Evolutionary conservation across 2,797 vertebrate genomes (phyloP).

Genomic region (Forpus xanthops): DNA sequence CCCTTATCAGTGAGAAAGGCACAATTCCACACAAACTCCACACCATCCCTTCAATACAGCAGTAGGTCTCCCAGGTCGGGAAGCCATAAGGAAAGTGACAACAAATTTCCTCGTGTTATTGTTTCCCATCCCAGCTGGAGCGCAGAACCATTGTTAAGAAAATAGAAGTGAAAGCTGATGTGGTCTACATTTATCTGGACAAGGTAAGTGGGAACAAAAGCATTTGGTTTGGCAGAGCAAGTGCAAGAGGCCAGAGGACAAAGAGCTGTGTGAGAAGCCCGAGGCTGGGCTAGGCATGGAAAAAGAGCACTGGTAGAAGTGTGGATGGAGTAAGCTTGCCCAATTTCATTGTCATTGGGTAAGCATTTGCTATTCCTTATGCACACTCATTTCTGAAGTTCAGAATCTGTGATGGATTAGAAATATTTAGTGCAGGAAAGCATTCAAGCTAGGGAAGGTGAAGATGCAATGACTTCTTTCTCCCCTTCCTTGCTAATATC

Average conservation of each 20-base stretch:
- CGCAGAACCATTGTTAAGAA: slow-evolving; percentile 34
- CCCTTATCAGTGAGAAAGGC: background rate
- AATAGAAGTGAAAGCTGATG: slow-evolving; percentile 38
- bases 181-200: slow-evolving; percentile 58
- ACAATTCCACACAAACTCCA: background rate
- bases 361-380: background rate
- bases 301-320: background rate
- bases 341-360: background rate
- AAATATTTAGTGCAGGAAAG: background rate
- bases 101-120: background rate
- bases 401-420: background rate
- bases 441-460: background rate
- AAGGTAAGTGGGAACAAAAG: slow-evolving; percentile 23
- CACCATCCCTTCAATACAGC: background rate
- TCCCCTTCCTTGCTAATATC: background rate
- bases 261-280: background rate
- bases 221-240: background rate
- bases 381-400: background rate
- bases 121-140: slow-evolving; percentile 42
- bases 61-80: background rate
- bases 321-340: background rate
- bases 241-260: background rate
- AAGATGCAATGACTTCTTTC: background rate
- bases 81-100: background rate
- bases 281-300: background rate